Percentiles rank a stretch among this genome's conserved stretches.
phyloP scores from a whole-genome alignment of 2,888 invertebrate species.

The Hetaerina titia region DNA sequence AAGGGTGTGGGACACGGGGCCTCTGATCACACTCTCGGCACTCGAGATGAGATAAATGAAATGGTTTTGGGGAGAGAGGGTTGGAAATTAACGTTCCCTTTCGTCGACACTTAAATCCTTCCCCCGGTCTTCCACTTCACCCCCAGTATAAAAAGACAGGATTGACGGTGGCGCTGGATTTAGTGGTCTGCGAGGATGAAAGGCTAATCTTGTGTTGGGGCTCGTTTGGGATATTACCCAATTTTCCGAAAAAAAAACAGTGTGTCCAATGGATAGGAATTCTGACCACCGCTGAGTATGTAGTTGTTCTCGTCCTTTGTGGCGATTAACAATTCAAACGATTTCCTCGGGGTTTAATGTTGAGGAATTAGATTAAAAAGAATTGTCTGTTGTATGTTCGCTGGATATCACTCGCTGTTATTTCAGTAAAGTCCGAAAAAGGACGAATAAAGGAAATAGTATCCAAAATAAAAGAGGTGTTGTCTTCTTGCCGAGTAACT shows the following conservation, averaged over 20 bases:
- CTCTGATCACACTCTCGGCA: neutral
- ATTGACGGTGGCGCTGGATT: neutral
- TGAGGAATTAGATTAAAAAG: neutral
- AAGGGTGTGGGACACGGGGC: neutral
- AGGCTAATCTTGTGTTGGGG: neutral
- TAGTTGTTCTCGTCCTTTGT: neutral
- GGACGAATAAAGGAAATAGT: neutral
- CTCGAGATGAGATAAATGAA: neutral
- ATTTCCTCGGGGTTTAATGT: neutral
- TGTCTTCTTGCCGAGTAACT: too few relatives aligned
- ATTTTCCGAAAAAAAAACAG: neutral
- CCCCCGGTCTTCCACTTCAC: neutral
- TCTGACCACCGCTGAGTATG: neutral
- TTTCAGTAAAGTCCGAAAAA: too few relatives aligned
- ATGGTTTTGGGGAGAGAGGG: neutral
- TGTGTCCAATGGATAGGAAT: neutral
- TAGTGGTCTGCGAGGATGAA: neutral
- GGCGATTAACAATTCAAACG: neutral
- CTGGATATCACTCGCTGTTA: too few relatives aligned
- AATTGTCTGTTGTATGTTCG: neutral
- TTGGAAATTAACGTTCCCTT: neutral
- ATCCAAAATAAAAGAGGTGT: neutral
- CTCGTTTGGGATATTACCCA: neutral
- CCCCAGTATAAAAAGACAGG: neutral
- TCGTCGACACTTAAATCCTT: neutral